Conservation (phyloP, 2,113 vertebrate genomes). For the Pagrus major region DNA sequence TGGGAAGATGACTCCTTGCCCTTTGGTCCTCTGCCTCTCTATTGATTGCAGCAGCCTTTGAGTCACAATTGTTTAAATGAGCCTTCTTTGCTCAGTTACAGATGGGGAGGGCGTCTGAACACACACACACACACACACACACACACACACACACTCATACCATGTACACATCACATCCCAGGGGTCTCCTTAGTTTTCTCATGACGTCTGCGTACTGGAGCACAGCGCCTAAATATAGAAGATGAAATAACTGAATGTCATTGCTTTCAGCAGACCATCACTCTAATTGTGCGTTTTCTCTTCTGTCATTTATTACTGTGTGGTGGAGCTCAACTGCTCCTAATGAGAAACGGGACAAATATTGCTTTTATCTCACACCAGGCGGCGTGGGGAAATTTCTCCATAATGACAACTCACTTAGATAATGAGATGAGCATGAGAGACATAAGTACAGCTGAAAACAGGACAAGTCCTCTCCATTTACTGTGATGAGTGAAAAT, state of each 20-base stretch:
- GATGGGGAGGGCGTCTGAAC: neutral
- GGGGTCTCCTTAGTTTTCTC: slow-evolving; percentile 54
- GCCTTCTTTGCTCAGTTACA: slow-evolving; percentile 26
- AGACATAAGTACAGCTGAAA: slow-evolving; percentile 50
- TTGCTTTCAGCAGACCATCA: slow-evolving; percentile 24
- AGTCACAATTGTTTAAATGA: slow-evolving; percentile 69
- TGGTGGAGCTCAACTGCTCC: slow-evolving; percentile 34
- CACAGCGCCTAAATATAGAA: slow-evolving; percentile 37
- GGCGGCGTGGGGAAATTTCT: slow-evolving; percentile 27
- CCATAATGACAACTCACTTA: slow-evolving; percentile 57
- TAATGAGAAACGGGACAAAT: slow-evolving; percentile 65
- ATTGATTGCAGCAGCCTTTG: slow-evolving; percentile 71
- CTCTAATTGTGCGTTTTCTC: slow-evolving; percentile 66
- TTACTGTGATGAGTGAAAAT: slow-evolving; percentile 19
- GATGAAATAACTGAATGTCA: slow-evolving; percentile 50
- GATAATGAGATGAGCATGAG: slow-evolving; percentile 56
- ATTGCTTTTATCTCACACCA: slow-evolving; percentile 63
- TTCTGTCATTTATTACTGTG: slow-evolving; percentile 52
- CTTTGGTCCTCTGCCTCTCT: slow-evolving; percentile 66
- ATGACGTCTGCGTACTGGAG: slow-evolving; percentile 17
- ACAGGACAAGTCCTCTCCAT: neutral
- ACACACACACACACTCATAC: slow-evolving; percentile 14
- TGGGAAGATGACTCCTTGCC: slow-evolving; percentile 64
- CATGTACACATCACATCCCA: slow-evolving; percentile 10
- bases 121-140: neutral